A percentile compares a stretch with the other conserved stretches of the same genome.
These are phyloP conservation scores for Anthonomus grandis DNA, from an alignment of 1,140 invertebrate genomes.

Conservation along the genomic window DNA sequence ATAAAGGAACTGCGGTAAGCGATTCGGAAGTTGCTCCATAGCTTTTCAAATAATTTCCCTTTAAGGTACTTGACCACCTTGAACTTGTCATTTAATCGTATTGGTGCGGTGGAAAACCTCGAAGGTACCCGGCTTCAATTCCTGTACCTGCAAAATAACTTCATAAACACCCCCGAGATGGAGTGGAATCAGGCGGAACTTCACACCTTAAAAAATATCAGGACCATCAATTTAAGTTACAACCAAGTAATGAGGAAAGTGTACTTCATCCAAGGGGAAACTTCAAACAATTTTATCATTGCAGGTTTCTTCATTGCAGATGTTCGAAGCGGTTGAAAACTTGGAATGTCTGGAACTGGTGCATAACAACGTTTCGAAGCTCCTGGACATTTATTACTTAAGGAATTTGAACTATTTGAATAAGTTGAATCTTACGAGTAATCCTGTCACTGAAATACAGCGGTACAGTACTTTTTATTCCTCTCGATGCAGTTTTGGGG, in stretches of 20 bases:
- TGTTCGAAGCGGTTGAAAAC: constrained; percentile 19
- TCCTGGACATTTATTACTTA: constrained; percentile 34
- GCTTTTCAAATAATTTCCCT: neutral
- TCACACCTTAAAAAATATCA: constrained; percentile 26
- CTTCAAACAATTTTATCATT: neutral
- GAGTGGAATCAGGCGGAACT: constrained; percentile 14
- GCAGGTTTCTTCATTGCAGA: constrained; percentile 14
- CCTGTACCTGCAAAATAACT: constrained; percentile 20
- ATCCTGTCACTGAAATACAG: constrained; percentile 36
- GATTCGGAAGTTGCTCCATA: neutral
- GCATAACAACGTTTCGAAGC: constrained; percentile 23
- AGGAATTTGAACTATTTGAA: constrained; percentile 26
- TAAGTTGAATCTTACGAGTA: constrained; percentile 33
- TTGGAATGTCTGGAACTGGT: constrained; percentile 26
- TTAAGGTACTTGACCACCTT: constrained; percentile 26
- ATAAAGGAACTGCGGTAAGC: constrained; percentile 32
- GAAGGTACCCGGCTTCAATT: constrained; percentile 13
- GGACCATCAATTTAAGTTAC: constrained; percentile 23
- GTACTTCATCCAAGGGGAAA: neutral
- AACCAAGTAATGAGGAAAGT: constrained; percentile 9
- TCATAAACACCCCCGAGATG: neutral
- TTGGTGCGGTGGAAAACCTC: constrained; percentile 22
- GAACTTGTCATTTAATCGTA: constrained; percentile 29
- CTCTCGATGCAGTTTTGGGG: no score
- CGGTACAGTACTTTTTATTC: no score